These are phyloP conservation scores for Dromiciops gliroides DNA, from an alignment of 2,113 vertebrate genomes.

Conservation along the genomic window DNA sequence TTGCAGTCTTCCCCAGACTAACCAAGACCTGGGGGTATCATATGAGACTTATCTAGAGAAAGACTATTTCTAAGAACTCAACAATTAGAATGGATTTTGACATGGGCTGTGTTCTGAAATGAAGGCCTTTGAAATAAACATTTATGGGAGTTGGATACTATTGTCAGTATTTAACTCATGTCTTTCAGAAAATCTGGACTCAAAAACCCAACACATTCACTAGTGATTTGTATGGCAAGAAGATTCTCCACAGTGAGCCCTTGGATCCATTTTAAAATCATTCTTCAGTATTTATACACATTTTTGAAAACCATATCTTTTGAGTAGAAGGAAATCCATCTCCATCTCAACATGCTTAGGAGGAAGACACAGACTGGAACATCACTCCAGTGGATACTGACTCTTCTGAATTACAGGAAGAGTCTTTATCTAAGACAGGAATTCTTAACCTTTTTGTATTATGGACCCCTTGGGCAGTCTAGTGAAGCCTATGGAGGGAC, in stretches of 20 bases:
- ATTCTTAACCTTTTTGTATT: background rate
- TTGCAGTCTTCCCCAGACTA: conserved; percentile 36
- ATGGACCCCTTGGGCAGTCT: background rate
- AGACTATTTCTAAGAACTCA: conserved; percentile 32
- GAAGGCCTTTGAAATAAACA: conserved; percentile 50
- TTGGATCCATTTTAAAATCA: background rate
- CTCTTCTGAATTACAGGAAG: background rate
- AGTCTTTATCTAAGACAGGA: background rate
- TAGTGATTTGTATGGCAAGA: conserved; percentile 55
- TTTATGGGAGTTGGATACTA: conserved; percentile 33
- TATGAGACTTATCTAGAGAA: background rate
- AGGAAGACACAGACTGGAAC: background rate
- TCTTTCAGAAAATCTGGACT: conserved; percentile 55
- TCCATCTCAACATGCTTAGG: background rate
- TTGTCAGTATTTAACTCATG: conserved; percentile 7
- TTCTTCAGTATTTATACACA: background rate
- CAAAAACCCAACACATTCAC: conserved; percentile 34
- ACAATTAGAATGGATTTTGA: conserved; percentile 21
- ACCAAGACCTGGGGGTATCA: conserved; percentile 5
- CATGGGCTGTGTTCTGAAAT: conserved; percentile 20
- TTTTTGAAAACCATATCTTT: background rate
- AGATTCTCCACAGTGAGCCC: background rate
- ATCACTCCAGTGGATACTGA: background rate
- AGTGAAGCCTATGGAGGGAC: background rate
- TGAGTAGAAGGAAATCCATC: background rate